Base-by-base conservation (phyloP, 2,797 vertebrate genomes). In the Danio jaintianensis region DNA sequence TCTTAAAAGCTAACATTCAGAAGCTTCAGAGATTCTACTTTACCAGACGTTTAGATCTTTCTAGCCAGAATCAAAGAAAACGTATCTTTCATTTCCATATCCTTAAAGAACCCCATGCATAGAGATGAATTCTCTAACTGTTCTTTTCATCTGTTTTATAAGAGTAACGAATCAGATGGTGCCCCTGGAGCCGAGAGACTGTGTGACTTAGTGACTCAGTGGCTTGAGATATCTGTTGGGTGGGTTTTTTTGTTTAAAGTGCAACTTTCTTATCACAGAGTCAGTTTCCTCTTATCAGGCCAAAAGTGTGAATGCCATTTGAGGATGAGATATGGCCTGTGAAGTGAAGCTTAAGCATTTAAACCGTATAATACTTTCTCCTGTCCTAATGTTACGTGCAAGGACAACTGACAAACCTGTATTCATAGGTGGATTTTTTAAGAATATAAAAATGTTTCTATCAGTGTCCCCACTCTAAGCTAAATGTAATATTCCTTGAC, bases 191-290 rank as follows among this genome's bases (percentile, higher is more conserved):
- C 15, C 4, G 62, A 77, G 40, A 77, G 18, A 18, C 18, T 55
- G n/a, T n/a, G n/a, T n/a, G n/a, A n/a, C 76, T 66, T 64, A 64
- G 20, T 66, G 74, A 63, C 20, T 76, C 50, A 29, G 10, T 18
- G 62, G 4, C 16, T 56, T 67, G 40, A 67, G 40, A 56, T 77
- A 18, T 64, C 59, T 75, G 18, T 56, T 38, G 40, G 6, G 38
- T 56, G 20, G 50, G 18, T 6, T 9, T 12, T 76, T 42, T 53
- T 18, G 18, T 53, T 55, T 40, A 66, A 29, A 16, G 38, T 29
- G 20, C n/a, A 18, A 10, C 40, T 43, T 56, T 77, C 15, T 45
- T 64, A 55, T 42, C 61, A 56, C 53, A 15, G 11, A 70, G n/a
- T 29, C 20, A 13, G 10, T 43, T 45, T 43, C 13, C 20, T 8